These are phyloP conservation scores for Pocillopora grandis DNA, from an alignment of 92 coral and sea anemone species.

Conservation along the genomic window DNA sequence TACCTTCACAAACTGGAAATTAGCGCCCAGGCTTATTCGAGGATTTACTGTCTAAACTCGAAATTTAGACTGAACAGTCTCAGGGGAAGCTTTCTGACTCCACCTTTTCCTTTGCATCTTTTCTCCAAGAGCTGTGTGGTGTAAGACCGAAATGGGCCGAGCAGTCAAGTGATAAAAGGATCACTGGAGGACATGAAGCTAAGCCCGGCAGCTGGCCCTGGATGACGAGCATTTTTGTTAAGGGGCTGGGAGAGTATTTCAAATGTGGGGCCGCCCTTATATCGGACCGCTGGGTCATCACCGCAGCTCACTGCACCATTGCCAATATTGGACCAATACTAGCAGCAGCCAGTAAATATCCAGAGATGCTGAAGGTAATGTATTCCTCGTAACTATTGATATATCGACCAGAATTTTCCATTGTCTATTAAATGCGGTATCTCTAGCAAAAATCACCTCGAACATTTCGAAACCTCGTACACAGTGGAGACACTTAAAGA, in stretches of 20 bases:
- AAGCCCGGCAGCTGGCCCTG: constrained; percentile 95
- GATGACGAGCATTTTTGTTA: constrained; percentile 89
- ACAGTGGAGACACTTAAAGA: too few species aligned
- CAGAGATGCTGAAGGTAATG: constrained; percentile 65
- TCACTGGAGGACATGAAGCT: constrained; percentile 89
- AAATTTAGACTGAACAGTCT: too few species aligned
- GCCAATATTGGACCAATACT: constrained; percentile 55
- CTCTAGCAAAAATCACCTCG: too few species aligned
- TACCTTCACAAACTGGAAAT: too few species aligned
- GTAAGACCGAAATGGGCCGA: constrained; percentile 56
- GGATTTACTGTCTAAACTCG: too few species aligned
- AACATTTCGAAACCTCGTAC: too few species aligned
- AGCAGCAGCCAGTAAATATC: constrained; percentile 56
- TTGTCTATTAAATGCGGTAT: too few species aligned
- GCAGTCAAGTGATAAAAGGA: constrained; percentile 56
- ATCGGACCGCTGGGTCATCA: constrained; percentile 85
- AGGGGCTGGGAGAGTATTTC: constrained; percentile 75
- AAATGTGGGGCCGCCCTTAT: constrained; percentile 94
- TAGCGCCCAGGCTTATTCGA: too few species aligned
- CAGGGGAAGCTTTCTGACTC: too few species aligned
- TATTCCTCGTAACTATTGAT: background rate
- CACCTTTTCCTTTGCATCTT: background rate
- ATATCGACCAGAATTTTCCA: background rate
- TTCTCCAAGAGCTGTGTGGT: constrained; percentile 59
- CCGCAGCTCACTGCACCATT: constrained; percentile 94